phyloP scores from a whole-genome alignment of 1,140 invertebrate genomes.

The Drosophila parabipectinata region DNA sequence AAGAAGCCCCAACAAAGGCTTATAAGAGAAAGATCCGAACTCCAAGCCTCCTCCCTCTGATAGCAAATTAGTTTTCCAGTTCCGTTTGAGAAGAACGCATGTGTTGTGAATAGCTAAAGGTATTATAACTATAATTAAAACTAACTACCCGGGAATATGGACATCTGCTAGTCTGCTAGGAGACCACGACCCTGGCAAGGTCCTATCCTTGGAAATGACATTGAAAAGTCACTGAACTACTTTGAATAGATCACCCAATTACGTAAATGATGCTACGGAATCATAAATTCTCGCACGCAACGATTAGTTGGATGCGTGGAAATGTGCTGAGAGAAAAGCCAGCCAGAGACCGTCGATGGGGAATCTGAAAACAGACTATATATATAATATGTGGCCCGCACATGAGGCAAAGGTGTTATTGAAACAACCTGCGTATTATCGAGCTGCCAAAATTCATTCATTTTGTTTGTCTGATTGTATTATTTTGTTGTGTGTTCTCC shows the following conservation, averaged over 20 bases:
- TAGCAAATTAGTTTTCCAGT: conserved; percentile 28
- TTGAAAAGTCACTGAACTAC: conserved; percentile 69
- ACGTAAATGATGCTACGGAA: conserved; percentile 60
- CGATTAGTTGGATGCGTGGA: conserved; percentile 30
- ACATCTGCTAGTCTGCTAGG: conserved; percentile 37
- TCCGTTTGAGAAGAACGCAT: conserved; percentile 44
- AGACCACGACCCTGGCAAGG: not conserved
- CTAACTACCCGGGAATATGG: conserved; percentile 18
- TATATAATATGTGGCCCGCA: conserved; percentile 23
- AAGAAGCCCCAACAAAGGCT: conserved; percentile 30
- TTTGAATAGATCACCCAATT: conserved; percentile 20
- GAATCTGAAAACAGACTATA: conserved; percentile 23
- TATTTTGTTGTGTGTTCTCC: conserved; percentile 20
- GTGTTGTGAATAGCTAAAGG: not conserved
- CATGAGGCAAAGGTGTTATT: conserved; percentile 37
- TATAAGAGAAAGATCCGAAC: conserved; percentile 11
- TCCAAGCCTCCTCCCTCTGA: not conserved
- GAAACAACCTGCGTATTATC: conserved; percentile 63
- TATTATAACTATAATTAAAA: conserved; percentile 5
- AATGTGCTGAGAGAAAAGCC: conserved; percentile 34
- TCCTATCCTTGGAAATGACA: conserved; percentile 64
- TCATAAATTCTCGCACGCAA: conserved; percentile 55
- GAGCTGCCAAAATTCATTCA: conserved; percentile 55
- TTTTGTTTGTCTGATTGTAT: conserved; percentile 26
- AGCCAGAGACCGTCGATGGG: conserved; percentile 6